phyloP scores from a whole-genome alignment of 2,113 vertebrate species.

The Oryzias celebensis region DNA sequence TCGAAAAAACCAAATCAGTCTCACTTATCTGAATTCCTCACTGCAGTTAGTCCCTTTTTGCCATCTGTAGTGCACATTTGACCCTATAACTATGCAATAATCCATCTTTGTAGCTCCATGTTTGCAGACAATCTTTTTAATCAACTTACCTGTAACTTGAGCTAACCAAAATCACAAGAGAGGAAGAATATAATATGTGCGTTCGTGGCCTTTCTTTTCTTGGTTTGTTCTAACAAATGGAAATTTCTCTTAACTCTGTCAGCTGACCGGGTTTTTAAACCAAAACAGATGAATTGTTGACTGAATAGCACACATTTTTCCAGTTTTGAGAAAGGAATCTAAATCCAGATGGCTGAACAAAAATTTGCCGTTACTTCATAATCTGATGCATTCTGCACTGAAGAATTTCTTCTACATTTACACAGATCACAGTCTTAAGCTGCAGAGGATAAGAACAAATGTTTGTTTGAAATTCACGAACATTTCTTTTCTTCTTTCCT shows the following conservation, averaged over 20 bases:
- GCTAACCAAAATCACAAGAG: constrained; percentile 44
- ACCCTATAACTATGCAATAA: background rate
- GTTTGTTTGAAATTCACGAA: too few species aligned
- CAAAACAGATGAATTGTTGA: constrained; percentile 9
- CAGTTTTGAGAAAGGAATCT: constrained; percentile 55
- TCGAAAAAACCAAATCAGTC: background rate
- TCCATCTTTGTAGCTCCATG: background rate
- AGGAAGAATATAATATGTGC: constrained; percentile 26
- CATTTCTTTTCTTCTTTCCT: too few species aligned
- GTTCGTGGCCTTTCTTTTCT: constrained; percentile 19
- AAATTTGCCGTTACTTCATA: background rate
- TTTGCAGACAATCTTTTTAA: background rate
- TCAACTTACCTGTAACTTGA: constrained; percentile 49
- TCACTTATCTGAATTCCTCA: background rate
- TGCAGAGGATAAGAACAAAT: too few species aligned
- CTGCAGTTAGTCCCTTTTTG: background rate
- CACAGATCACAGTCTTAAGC: too few species aligned
- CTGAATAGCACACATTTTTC: constrained; percentile 56
- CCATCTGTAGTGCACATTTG: background rate
- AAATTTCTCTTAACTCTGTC: constrained; percentile 14
- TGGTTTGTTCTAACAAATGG: background rate
- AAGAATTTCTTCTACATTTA: too few species aligned
- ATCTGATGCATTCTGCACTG: background rate
- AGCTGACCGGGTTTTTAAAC: constrained; percentile 18
- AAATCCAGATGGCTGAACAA: constrained; percentile 60